These are phyloP conservation scores for Chydorus sphaericus DNA, from an alignment of 2,888 invertebrate genomes.

Conservation along the genomic window DNA sequence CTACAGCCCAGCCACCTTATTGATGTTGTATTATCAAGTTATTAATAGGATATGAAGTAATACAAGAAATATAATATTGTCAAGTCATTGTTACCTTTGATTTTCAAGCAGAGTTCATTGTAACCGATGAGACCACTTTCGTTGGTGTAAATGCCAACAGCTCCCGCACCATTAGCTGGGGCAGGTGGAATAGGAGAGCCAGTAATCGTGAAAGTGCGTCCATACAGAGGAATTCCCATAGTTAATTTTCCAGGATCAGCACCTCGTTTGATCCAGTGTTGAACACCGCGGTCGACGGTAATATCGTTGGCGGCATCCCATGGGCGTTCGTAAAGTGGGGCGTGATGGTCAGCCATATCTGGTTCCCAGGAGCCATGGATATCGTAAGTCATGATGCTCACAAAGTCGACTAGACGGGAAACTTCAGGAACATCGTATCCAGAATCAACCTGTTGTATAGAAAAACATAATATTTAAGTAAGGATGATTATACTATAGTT, in stretches of 20 bases:
- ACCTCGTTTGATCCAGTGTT: conserved; percentile 23
- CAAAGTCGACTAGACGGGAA: conserved; percentile 1
- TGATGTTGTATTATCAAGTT: too few species aligned
- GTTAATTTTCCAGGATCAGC: conserved; percentile 13
- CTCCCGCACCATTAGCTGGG: conserved; percentile 12
- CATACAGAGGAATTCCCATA: conserved; percentile 22
- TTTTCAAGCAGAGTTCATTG: conserved; percentile 14
- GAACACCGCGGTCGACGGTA: conserved; percentile 23
- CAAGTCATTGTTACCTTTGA: too few species aligned
- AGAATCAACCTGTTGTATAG: background rate
- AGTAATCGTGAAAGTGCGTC: conserved; percentile 19
- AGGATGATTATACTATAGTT: too few species aligned
- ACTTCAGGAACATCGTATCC: conserved; percentile 10
- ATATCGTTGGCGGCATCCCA: conserved; percentile 5
- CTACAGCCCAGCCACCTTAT: too few species aligned
- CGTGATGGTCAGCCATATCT: conserved; percentile 9
- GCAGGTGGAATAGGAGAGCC: conserved; percentile 9
- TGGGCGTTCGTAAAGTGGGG: conserved; percentile 7
- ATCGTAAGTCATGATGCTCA: conserved; percentile 14
- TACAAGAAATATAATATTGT: too few species aligned
- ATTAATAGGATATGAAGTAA: too few species aligned
- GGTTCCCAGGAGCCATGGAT: conserved; percentile 11
- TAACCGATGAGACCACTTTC: conserved; percentile 13
- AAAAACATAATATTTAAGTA: background rate
- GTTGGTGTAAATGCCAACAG: conserved; percentile 11